Evolutionary conservation across 64 coral and sea anemone species (phyloP).

Genomic region (Porites lutea): DNA sequence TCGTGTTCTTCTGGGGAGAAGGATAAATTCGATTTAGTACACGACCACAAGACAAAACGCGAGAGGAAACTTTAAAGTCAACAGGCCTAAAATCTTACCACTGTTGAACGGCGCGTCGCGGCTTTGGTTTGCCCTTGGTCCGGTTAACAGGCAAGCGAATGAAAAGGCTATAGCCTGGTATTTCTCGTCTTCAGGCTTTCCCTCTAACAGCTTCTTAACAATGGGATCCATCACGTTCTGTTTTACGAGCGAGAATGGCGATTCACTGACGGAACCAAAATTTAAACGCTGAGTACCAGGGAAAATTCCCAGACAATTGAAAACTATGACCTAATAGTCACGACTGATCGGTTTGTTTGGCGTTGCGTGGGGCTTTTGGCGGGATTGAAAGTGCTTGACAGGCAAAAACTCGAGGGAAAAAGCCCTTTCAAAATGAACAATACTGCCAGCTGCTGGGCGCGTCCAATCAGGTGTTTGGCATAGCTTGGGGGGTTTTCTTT

Average conservation of each 20-base stretch:
- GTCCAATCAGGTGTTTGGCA: no score
- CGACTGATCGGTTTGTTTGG: background rate
- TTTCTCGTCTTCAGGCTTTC: background rate
- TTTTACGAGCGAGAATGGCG: background rate
- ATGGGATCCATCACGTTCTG: constrained; percentile 22
- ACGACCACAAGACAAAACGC: background rate
- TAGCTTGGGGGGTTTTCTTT: no score
- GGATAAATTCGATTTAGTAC: background rate
- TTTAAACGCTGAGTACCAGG: background rate
- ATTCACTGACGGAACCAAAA: background rate
- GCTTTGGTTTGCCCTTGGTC: background rate
- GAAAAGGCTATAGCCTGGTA: constrained; percentile 24
- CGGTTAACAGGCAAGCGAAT: background rate
- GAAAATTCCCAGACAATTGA: background rate
- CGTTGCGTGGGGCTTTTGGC: background rate
- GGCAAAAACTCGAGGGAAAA: background rate
- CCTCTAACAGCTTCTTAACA: constrained; percentile 22
- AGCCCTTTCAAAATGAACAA: background rate
- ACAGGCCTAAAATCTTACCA: background rate
- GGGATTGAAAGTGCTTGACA: constrained; percentile 5
- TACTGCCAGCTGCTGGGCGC: no score
- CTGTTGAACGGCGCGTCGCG: background rate
- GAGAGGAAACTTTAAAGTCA: background rate
- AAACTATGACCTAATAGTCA: background rate
- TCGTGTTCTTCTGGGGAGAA: background rate